Evolutionary conservation across 2,797 vertebrate species (phyloP).

Genomic region (Esox masquinongy): DNA sequence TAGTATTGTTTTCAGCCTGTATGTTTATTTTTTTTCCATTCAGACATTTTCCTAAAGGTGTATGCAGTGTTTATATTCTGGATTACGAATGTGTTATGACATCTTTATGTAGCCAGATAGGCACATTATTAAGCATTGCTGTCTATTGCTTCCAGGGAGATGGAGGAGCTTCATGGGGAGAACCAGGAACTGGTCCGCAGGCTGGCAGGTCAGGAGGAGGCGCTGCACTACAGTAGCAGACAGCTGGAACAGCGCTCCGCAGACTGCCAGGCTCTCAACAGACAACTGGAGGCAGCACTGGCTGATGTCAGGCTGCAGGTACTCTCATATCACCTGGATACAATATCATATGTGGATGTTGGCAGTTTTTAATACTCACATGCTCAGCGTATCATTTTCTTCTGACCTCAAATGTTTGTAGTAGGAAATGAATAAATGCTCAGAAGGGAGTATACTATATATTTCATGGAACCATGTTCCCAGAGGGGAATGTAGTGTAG

Average conservation of each 20-base stretch:
- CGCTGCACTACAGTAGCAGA: constrained; percentile 69
- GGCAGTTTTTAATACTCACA: neutral
- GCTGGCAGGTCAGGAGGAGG: constrained; percentile 78
- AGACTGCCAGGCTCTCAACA: constrained; percentile 74
- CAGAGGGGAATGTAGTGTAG: neutral
- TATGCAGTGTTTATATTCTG: neutral
- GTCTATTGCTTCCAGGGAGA: constrained; percentile 62
- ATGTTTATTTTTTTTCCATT: neutral
- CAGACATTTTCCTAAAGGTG: too few species aligned
- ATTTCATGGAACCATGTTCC: neutral
- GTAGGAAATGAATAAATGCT: neutral
- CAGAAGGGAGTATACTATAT: neutral
- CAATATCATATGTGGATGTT: neutral
- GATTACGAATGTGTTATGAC: neutral
- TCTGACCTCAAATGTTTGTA: neutral
- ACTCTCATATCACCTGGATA: constrained; percentile 12
- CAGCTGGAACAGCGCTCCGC: constrained; percentile 79
- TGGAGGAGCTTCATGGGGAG: constrained; percentile 76
- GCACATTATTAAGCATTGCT: neutral
- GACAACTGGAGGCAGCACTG: constrained; percentile 81
- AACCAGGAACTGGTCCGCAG: constrained; percentile 79
- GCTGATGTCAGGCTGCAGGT: constrained; percentile 84
- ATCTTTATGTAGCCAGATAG: too few species aligned
- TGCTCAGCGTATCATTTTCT: neutral
- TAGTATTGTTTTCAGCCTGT: too few species aligned